A percentile compares a stretch with the other conserved stretches of the same genome.
phyloP scores from a whole-genome alignment of 2,113 vertebrate species.

The Toxostoma redivivum region DNA sequence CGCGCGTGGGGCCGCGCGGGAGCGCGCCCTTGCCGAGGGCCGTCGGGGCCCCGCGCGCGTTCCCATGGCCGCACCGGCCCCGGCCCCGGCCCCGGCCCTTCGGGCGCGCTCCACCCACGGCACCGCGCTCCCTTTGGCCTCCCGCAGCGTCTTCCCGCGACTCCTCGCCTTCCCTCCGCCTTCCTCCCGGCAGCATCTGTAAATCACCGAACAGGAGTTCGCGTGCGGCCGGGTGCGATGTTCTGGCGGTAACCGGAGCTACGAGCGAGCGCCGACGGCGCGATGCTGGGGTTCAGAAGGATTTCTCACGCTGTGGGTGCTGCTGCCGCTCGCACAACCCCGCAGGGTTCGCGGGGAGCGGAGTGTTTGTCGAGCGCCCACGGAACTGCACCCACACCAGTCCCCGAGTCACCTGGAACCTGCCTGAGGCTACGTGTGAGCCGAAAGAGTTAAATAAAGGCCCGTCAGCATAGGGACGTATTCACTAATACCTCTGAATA shows the following conservation, averaged over 20 bases:
- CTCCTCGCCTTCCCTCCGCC: background rate
- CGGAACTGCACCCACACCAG: accelerated
- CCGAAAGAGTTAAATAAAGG: background rate
- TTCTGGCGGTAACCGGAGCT: accelerated
- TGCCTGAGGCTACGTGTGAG: background rate
- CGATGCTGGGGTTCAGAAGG: accelerated
- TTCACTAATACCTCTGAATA: accelerated
- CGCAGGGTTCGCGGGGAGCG: accelerated
- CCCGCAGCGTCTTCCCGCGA: background rate
- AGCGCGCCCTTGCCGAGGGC: background rate
- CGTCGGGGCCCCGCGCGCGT: background rate
- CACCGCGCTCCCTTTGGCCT: background rate
- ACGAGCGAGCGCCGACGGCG: accelerated
- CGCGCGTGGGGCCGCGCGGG: background rate
- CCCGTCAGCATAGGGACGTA: accelerated
- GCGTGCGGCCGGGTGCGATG: accelerated
- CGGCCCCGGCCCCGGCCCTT: background rate
- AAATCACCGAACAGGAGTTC: accelerated
- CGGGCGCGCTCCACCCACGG: background rate
- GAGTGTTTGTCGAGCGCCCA: accelerated
- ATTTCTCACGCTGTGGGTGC: no score
- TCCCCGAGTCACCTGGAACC: no score
- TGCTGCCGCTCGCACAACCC: accelerated
- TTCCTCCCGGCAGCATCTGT: background rate
- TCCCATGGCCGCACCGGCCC: no score